These are phyloP conservation scores for Amitus sp. DNA, from an alignment of 2,888 invertebrate genomes.

Conservation along the genomic window DNA sequence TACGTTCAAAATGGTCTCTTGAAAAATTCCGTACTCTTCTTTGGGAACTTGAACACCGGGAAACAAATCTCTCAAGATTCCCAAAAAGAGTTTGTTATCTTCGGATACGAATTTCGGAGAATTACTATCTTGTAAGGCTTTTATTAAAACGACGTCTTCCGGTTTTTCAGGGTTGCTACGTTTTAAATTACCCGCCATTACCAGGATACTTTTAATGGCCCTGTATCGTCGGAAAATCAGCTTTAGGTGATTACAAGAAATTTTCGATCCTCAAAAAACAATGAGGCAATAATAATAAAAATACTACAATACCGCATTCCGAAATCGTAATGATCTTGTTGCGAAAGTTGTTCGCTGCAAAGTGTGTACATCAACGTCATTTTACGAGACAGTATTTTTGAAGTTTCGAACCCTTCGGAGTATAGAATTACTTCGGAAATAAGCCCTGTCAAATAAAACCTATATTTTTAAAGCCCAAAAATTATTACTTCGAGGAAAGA, in stretches of 20 bases:
- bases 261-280: too few species aligned
- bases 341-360: slow-evolving; percentile 90
- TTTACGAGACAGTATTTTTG: slow-evolving; percentile 86
- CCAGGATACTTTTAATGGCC: slow-evolving; percentile 87
- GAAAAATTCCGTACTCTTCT: slow-evolving; percentile 81
- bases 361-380: slow-evolving; percentile 94
- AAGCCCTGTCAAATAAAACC: slow-evolving; percentile 72
- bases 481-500: too few species aligned
- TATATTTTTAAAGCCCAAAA: slow-evolving; percentile 1
- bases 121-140: slow-evolving; percentile 92
- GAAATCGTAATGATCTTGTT: slow-evolving; percentile 93
- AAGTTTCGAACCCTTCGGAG: slow-evolving; percentile 92
- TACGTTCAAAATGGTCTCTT: slow-evolving; percentile 69
- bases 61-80: slow-evolving; percentile 88
- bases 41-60: slow-evolving; percentile 83
- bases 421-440: slow-evolving; percentile 94
- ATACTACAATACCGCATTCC: slow-evolving; percentile 78
- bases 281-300: too few species aligned
- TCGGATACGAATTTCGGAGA: slow-evolving; percentile 93
- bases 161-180: slow-evolving; percentile 80
- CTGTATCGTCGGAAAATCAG: too few species aligned
- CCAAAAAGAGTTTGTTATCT: slow-evolving; percentile 89
- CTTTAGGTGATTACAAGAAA: not conserved
- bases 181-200: slow-evolving; percentile 91
- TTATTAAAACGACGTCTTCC: slow-evolving; percentile 90